phyloP scores from a whole-genome alignment of 1,140 invertebrate genomes.

The Pinna nobilis region DNA sequence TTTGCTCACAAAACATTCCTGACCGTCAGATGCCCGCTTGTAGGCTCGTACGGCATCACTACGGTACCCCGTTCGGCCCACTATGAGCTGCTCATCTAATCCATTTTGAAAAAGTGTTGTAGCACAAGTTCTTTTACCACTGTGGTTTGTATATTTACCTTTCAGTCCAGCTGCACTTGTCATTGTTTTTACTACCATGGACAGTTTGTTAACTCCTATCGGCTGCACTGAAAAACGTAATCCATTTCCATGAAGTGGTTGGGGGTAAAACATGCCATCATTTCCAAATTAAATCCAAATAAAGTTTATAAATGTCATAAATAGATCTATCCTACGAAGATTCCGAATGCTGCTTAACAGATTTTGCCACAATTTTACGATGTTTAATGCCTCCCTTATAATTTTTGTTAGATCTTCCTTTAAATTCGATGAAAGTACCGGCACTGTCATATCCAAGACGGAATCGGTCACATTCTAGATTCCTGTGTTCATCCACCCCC shows the following conservation, averaged over 20 bases:
- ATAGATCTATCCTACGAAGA: too few relatives aligned
- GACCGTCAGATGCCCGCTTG: too few relatives aligned
- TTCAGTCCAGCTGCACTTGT: conserved; percentile 4
- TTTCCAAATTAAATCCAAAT: too few relatives aligned
- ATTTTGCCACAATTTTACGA: background rate
- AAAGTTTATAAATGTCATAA: too few relatives aligned
- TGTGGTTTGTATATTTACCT: conserved; percentile 20
- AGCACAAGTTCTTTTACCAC: conserved; percentile 28
- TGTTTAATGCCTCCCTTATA: conserved; percentile 20
- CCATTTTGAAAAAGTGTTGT: conserved; percentile 14
- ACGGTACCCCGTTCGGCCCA: conserved; percentile 19
- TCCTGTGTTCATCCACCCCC: conserved; percentile 19
- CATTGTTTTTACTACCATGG: conserved; percentile 18
- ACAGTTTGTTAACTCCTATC: conserved; percentile 24
- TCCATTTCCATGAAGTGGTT: background rate
- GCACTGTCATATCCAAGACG: background rate
- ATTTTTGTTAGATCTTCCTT: conserved; percentile 2
- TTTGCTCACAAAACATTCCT: too few relatives aligned
- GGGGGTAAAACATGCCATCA: conserved; percentile 6
- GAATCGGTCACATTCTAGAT: conserved; percentile 9
- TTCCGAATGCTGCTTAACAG: too few relatives aligned
- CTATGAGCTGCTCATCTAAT: conserved; percentile 30
- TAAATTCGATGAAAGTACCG: conserved; percentile 5
- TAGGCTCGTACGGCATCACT: conserved; percentile 7
- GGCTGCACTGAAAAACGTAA: conserved; percentile 5